phyloP scores from a whole-genome alignment of 2,888 invertebrate genomes.

The Nematopogon swammerdamellus region DNA sequence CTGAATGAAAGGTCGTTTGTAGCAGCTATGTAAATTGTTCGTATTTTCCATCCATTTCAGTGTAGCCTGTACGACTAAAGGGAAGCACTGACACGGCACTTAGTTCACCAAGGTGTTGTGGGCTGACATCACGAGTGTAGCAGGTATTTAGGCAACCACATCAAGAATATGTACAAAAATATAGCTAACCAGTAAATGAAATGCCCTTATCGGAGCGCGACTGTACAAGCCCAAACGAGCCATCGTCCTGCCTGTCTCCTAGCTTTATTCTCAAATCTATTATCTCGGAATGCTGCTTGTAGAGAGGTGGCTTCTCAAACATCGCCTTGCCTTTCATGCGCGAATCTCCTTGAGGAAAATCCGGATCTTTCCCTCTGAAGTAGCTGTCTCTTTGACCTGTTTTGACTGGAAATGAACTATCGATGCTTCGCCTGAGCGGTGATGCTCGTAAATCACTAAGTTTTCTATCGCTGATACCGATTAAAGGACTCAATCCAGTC shows the following conservation, averaged over 20 bases:
- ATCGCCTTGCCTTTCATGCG: constrained; percentile 11
- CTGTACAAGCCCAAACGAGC: constrained; percentile 20
- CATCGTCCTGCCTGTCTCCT: constrained; percentile 33
- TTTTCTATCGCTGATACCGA: constrained; percentile 24
- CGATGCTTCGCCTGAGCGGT: constrained; percentile 35
- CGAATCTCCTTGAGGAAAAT: constrained; percentile 15
- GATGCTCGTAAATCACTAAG: constrained; percentile 36
- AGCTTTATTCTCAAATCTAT: constrained; percentile 48
- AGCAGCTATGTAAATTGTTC: no score
- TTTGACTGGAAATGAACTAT: constrained; percentile 29
- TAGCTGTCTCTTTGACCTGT: constrained; percentile 27
- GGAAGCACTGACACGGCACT: no score
- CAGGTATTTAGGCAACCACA: no score
- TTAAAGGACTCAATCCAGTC: not conserved
- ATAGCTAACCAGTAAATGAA: constrained; percentile 40
- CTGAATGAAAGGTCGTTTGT: no score
- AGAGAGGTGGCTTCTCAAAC: constrained; percentile 39
- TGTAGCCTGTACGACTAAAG: no score
- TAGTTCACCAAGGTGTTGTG: no score
- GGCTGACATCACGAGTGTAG: no score
- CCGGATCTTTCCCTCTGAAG: constrained; percentile 30
- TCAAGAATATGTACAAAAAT: no score
- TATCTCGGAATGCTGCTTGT: constrained; percentile 44
- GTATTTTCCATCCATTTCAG: no score
- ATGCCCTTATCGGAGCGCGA: constrained; percentile 40